A percentile compares a stretch with the other conserved stretches of the same genome.
These are phyloP conservation scores for Pinna nobilis DNA, from an alignment of 1,140 invertebrate genomes.

Conservation along the genomic window DNA sequence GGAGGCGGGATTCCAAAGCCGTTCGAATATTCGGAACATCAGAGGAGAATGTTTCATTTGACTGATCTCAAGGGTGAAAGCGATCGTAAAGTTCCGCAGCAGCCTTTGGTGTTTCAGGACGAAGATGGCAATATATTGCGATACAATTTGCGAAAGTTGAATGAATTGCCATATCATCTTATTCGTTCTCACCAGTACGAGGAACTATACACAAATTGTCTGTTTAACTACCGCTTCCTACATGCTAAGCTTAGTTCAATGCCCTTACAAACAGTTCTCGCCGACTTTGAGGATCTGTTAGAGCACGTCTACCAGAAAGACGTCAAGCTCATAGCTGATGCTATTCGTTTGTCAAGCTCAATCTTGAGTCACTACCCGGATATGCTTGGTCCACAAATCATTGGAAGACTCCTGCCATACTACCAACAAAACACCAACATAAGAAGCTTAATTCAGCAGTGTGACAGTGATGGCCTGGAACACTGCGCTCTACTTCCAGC, in stretches of 20 bases:
- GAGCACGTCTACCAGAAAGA: constrained; percentile 86
- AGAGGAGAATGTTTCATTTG: constrained; percentile 84
- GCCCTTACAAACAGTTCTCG: constrained; percentile 91
- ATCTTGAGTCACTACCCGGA: constrained; percentile 90
- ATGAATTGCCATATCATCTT: constrained; percentile 94
- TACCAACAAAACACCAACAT: constrained; percentile 81
- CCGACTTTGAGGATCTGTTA: constrained; percentile 97
- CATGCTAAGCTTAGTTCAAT: constrained; percentile 97
- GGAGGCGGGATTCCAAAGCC: constrained; percentile 91
- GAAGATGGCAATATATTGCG: constrained; percentile 85
- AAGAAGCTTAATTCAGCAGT: constrained; percentile 88
- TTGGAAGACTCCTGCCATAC: constrained; percentile 90
- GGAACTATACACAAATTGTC: constrained; percentile 93
- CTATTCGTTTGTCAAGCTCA: constrained; percentile 85
- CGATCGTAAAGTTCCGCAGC: constrained; percentile 96
- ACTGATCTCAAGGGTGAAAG: constrained; percentile 93
- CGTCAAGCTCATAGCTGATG: constrained; percentile 95
- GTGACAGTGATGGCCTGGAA: constrained; percentile 86
- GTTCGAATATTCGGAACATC: constrained; percentile 98
- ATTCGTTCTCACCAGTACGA: constrained; percentile 92
- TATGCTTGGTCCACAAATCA: constrained; percentile 96
- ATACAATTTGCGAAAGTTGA: constrained; percentile 76
- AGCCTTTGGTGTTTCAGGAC: constrained; percentile 93
- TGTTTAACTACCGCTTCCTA: constrained; percentile 99
- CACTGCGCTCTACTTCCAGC: constrained; percentile 93